Evolutionary conservation across 1,140 invertebrate species (phyloP).

Genomic region (Drosophila murphyi): DNA sequence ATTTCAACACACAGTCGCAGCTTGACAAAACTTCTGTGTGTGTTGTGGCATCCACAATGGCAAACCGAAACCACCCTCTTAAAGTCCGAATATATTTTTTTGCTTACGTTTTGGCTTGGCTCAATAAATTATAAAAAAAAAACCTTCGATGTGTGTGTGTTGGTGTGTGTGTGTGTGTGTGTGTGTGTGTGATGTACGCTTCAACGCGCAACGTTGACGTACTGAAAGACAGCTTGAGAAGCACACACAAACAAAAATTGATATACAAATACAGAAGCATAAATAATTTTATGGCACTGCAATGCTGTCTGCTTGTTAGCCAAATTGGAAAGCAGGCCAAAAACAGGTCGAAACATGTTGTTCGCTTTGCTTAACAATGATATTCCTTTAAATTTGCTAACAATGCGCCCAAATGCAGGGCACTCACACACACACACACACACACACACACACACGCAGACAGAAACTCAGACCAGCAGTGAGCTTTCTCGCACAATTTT

Average conservation of each 20-base stretch:
- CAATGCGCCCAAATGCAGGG: background rate
- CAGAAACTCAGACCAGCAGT: background rate
- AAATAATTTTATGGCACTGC: constrained; percentile 70
- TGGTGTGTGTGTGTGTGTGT: constrained; percentile 40
- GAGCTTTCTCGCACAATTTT: constrained; percentile 46
- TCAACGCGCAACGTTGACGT: constrained; percentile 58
- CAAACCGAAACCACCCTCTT: constrained; percentile 54
- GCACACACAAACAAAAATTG: constrained; percentile 29
- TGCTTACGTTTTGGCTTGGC: constrained; percentile 41
- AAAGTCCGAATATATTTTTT: constrained; percentile 37
- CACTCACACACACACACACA: constrained; percentile 4
- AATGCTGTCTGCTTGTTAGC: constrained; percentile 56
- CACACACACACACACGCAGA: background rate
- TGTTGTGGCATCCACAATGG: constrained; percentile 47
- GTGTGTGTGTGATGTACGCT: constrained; percentile 54
- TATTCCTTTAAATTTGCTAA: constrained; percentile 33
- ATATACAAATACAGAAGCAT: constrained; percentile 43
- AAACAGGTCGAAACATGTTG: background rate
- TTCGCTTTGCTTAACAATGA: constrained; percentile 47
- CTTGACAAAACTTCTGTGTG: constrained; percentile 17
- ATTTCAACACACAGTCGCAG: constrained; percentile 26
- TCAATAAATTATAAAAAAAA: constrained; percentile 71
- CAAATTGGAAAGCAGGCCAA: constrained; percentile 46
- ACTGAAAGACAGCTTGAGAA: constrained; percentile 42
- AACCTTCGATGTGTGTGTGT: constrained; percentile 28